Conservation (phyloP, 2,888 invertebrate species). For the Sisyra nigra region DNA sequence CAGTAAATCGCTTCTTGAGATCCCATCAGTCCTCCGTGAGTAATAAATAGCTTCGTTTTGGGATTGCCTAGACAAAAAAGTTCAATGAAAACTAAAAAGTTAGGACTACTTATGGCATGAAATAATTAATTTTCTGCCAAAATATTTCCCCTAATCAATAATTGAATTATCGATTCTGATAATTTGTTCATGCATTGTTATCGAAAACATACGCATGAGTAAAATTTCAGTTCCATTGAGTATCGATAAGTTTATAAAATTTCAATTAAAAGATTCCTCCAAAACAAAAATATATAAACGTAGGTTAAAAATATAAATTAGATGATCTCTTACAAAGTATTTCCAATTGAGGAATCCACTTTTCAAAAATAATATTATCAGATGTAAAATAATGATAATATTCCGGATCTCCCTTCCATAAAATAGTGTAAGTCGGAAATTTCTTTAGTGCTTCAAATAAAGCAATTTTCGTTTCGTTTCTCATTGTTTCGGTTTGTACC, state of each 20-base stretch:
- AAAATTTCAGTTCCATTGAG: no score
- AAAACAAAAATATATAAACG: no score
- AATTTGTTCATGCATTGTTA: no score
- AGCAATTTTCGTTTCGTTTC: conserved; percentile 27
- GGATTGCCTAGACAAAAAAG: conserved; percentile 14
- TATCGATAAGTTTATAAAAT: no score
- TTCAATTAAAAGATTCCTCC: no score
- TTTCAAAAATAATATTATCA: conserved; percentile 31
- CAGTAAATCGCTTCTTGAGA: conserved; percentile 17
- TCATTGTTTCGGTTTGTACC: conserved; percentile 36
- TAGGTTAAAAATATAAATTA: no score
- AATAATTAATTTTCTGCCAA: no score
- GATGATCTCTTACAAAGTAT: conserved; percentile 29
- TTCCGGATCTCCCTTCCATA: conserved; percentile 34
- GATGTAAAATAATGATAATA: conserved; percentile 28
- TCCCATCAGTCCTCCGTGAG: conserved; percentile 19
- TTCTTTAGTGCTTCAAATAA: conserved; percentile 34
- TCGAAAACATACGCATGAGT: no score
- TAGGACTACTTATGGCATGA: no score
- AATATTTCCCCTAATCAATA: no score
- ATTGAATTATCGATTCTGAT: no score
- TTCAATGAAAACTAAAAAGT: no score
- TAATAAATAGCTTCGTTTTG: conserved; percentile 17
- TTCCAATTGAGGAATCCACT: conserved; percentile 37
- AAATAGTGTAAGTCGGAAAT: conserved; percentile 31